Conservation (phyloP, 2,113 vertebrate genomes). For the Dissostichus mawsoni region DNA sequence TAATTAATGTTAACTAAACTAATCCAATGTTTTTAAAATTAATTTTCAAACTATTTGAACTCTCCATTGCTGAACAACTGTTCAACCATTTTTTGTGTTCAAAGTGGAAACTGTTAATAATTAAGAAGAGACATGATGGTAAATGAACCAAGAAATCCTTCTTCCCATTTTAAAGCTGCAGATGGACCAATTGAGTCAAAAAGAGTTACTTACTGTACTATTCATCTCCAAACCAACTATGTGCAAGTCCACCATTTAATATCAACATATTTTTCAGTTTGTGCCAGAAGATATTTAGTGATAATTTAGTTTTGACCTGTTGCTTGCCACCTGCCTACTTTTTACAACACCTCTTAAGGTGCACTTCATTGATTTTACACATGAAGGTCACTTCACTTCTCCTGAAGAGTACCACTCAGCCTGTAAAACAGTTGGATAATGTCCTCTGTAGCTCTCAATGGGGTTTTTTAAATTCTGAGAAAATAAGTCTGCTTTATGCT, state of each 20-base stretch:
- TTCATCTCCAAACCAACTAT: slow-evolving; percentile 7
- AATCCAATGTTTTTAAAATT: too few relatives aligned
- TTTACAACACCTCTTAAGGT: not conserved
- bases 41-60: too few relatives aligned
- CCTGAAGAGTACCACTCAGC: not conserved
- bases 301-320: not conserved
- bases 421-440: not conserved
- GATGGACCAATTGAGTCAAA: too few relatives aligned
- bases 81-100: not conserved
- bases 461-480: not conserved
- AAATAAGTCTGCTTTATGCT: not conserved
- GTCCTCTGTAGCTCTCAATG: not conserved
- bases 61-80: slow-evolving; percentile 1
- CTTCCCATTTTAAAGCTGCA: not conserved
- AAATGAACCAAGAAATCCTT: not conserved
- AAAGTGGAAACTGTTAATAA: not conserved
- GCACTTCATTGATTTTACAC: not conserved
- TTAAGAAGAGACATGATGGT: not conserved
- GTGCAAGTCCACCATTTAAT: not conserved
- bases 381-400: not conserved
- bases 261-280: not conserved
- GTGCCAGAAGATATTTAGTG: too few relatives aligned
- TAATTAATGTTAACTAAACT: too few relatives aligned
- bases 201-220: not conserved
- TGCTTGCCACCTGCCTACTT: not conserved